phyloP scores from a whole-genome alignment of 1,140 invertebrate genomes.

The Drosophila parabipectinata region DNA sequence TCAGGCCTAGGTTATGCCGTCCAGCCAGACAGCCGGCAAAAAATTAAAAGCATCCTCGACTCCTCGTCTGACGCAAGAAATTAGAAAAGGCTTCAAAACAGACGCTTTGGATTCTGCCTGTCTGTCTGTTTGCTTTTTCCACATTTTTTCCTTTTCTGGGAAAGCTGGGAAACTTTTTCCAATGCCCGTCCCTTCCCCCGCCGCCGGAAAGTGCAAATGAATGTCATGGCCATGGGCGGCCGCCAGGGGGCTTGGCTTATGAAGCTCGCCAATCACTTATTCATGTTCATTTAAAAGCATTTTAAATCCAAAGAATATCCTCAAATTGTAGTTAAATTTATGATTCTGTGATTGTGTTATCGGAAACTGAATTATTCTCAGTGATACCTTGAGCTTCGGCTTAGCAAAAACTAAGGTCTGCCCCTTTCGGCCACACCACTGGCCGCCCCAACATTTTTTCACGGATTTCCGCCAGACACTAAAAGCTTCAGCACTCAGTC shows the following conservation, averaged over 20 bases:
- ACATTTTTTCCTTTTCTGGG: slow-evolving; percentile 8
- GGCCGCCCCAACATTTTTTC: slow-evolving; percentile 23
- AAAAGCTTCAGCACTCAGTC: slow-evolving; percentile 48
- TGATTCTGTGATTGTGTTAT: not conserved
- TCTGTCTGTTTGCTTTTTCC: slow-evolving; percentile 23
- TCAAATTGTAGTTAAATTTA: not conserved
- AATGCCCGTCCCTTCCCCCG: not conserved
- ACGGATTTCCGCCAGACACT: slow-evolving; percentile 35
- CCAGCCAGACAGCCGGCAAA: slow-evolving; percentile 37
- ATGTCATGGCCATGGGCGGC: slow-evolving; percentile 51
- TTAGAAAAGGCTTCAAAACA: slow-evolving; percentile 63
- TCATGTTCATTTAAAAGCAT: slow-evolving; percentile 37
- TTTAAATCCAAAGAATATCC: not conserved
- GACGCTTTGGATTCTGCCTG: slow-evolving; percentile 44
- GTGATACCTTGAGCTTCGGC: not conserved
- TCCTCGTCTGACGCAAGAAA: slow-evolving; percentile 39
- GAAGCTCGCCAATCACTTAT: slow-evolving; percentile 34
- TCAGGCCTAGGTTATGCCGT: slow-evolving; percentile 45
- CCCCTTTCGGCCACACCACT: slow-evolving; percentile 2
- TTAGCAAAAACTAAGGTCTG: not conserved
- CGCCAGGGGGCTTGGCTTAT: slow-evolving; percentile 12
- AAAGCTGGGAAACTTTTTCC: slow-evolving; percentile 17
- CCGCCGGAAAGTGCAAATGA: slow-evolving; percentile 59
- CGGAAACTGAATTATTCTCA: no score
- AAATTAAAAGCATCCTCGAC: slow-evolving; percentile 50